These are phyloP conservation scores for Drosophila meridiana DNA, from an alignment of 2,888 invertebrate species.

Conservation along the genomic window DNA sequence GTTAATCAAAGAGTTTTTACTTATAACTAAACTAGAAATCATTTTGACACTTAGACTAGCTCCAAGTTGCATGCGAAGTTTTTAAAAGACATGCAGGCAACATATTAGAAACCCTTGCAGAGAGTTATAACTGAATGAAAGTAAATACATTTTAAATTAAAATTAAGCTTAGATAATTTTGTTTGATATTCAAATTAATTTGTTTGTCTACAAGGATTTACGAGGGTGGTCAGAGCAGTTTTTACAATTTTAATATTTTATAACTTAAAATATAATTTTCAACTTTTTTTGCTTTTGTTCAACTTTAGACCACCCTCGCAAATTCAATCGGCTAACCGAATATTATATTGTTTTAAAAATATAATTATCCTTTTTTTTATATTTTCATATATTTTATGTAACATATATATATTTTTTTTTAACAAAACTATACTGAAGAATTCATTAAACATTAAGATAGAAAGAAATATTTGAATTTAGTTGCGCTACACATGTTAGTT, in stretches of 20 bases:
- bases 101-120: conserved; percentile 7
- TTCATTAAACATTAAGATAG: conserved; percentile 16
- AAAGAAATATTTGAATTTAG: conserved; percentile 14
- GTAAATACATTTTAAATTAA: not conserved
- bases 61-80: conserved; percentile 47
- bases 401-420: too few relatives aligned
- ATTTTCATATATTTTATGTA: too few relatives aligned
- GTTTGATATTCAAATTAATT: too few relatives aligned
- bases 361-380: not conserved
- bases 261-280: not conserved
- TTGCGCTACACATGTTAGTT: conserved; percentile 52
- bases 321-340: conserved; percentile 4
- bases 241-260: not conserved
- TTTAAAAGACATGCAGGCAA: conserved; percentile 18
- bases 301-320: not conserved
- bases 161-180: not conserved
- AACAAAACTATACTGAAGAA: conserved; percentile 1
- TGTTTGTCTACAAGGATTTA: not conserved
- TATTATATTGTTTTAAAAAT: not conserved
- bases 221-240: not conserved
- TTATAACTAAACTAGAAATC: conserved; percentile 51
- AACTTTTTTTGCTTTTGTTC: not conserved
- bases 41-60: conserved; percentile 42
- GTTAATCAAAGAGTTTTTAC: conserved; percentile 22
- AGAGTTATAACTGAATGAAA: not conserved